phyloP scores from a whole-genome alignment of 1,140 invertebrate species.

The Calliopsis andreniformis region DNA sequence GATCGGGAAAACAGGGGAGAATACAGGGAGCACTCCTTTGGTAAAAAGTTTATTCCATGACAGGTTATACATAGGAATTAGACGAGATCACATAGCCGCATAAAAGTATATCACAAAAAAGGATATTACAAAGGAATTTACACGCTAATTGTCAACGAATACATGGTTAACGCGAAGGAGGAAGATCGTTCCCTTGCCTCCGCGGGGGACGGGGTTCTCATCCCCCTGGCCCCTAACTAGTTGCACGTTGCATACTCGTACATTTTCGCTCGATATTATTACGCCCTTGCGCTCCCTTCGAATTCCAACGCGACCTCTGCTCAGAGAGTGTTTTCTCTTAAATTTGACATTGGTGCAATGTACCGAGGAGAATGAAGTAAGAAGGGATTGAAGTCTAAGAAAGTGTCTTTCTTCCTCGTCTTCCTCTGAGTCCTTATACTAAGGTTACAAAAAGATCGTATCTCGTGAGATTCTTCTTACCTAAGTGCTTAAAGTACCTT shows the following conservation, averaged over 20 bases:
- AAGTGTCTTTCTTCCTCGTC: neutral
- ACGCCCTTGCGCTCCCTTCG: neutral
- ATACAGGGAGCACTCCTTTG: slow-evolving; percentile 14
- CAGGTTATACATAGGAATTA: slow-evolving; percentile 45
- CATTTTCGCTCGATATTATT: slow-evolving; percentile 4
- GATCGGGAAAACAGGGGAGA: neutral
- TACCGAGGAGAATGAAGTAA: neutral
- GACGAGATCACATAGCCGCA: slow-evolving; percentile 27
- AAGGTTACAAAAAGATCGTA: slow-evolving; percentile 29
- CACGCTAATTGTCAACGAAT: slow-evolving; percentile 28
- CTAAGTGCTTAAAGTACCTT: slow-evolving; percentile 36
- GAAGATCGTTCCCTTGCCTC: neutral
- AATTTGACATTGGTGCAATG: neutral
- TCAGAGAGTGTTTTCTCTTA: neutral
- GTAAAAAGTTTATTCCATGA: slow-evolving; percentile 52
- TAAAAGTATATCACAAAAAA: slow-evolving; percentile 51
- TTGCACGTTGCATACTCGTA: neutral
- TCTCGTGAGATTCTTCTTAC: slow-evolving; percentile 30
- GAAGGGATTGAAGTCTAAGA: neutral
- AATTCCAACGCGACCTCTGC: slow-evolving; percentile 9
- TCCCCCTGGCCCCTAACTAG: slow-evolving; percentile 19
- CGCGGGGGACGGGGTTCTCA: neutral
- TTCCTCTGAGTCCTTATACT: neutral
- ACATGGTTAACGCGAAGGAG: neutral
- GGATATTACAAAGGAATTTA: slow-evolving; percentile 56